These are phyloP conservation scores for Cyprinus carpio DNA, from an alignment of 2,113 vertebrate species.

Conservation along the genomic window DNA sequence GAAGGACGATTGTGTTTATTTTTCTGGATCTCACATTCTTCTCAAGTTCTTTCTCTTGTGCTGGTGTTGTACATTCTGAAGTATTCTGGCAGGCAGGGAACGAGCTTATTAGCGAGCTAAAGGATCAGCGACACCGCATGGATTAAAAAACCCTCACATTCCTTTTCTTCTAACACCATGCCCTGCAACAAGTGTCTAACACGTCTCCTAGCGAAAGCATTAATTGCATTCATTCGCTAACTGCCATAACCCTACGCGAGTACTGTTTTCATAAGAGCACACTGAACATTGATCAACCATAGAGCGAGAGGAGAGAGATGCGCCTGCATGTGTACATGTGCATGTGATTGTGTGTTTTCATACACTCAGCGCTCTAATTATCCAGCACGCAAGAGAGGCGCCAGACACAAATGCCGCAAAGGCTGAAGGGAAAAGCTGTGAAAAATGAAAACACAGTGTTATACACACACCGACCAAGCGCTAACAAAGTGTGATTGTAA, in stretches of 20 bases:
- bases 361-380: constrained; percentile 37
- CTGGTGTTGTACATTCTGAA: background rate
- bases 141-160: background rate
- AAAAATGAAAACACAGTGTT: constrained; percentile 20
- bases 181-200: background rate
- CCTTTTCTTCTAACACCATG: constrained; percentile 6
- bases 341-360: constrained; percentile 48
- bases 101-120: background rate
- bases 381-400: constrained; percentile 27
- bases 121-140: background rate
- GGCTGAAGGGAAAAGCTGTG: constrained; percentile 37
- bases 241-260: background rate
- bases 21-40: background rate
- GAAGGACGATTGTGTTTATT: background rate
- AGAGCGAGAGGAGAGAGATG: background rate
- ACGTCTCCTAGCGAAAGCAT: background rate
- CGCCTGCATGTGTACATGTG: background rate
- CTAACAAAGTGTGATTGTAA: background rate
- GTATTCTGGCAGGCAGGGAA: background rate
- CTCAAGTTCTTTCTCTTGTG: background rate
- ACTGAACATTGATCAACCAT: background rate
- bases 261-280: constrained; percentile 34
- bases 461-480: constrained; percentile 13
- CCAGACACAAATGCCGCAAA: constrained; percentile 29
- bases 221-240: constrained; percentile 22